These are phyloP conservation scores for Athalia circularis DNA, from an alignment of 2,888 invertebrate genomes.

Conservation along the genomic window DNA sequence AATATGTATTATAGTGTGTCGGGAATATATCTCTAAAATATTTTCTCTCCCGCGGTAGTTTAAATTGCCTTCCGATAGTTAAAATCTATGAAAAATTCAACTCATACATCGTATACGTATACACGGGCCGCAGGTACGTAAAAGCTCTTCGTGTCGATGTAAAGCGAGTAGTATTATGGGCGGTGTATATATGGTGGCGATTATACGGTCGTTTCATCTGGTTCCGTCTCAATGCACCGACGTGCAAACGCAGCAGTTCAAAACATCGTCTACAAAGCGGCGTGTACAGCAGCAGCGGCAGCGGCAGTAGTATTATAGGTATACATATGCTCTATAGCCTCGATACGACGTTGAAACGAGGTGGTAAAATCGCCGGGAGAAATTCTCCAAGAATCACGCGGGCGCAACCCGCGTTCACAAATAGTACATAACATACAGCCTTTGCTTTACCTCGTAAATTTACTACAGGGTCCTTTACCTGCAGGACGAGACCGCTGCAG, in stretches of 20 bases:
- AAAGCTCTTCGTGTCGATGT: not conserved
- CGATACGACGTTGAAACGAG: constrained; percentile 16
- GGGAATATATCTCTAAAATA: too few relatives aligned
- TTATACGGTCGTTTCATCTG: constrained; percentile 43
- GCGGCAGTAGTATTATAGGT: not conserved
- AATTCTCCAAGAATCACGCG: constrained; percentile 27
- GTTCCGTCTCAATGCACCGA: constrained; percentile 43
- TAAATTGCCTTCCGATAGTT: not conserved
- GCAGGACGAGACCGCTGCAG: not conserved
- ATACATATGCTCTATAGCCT: not conserved
- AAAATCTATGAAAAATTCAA: not conserved
- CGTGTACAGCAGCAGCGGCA: not conserved
- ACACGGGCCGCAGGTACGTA: too few relatives aligned
- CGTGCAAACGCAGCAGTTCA: not conserved
- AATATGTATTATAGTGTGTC: too few relatives aligned
- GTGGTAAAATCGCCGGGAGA: constrained; percentile 37
- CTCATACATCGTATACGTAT: too few relatives aligned
- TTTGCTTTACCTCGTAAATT: constrained; percentile 36
- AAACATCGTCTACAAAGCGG: not conserved
- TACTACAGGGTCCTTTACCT: not conserved
- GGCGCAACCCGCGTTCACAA: not conserved
- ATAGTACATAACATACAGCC: too few relatives aligned
- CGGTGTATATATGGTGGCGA: constrained; percentile 18
- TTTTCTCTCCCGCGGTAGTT: too few relatives aligned
- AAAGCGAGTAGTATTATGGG: constrained; percentile 35